Evolutionary conservation across 2,113 vertebrate species (phyloP), one percentile per base, ranked within the genome.

Genomic region (Hystrix brachyura): DNA sequence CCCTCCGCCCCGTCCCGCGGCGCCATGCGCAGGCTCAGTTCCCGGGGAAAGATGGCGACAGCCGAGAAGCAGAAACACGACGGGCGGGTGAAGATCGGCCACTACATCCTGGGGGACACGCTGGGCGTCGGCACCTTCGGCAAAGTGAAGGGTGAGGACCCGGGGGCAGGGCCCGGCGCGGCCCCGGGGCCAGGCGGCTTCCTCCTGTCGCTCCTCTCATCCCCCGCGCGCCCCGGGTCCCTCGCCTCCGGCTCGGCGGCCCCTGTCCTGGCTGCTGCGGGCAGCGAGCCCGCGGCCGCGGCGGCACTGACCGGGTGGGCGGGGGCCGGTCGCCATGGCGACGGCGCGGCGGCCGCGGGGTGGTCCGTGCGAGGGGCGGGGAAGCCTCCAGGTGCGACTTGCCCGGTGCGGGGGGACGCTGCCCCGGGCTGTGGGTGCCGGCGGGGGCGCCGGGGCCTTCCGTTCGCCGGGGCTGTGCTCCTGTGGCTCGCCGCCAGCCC

Each of bases 71-170:
- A 97, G 96, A 99, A 99, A 97, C 99, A 99, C 98, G 99, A 99
- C 98, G 99, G 99, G 98, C 99, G 99, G 97, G 99, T 99, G 93
- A 99, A 99, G 98, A 99, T 99, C 98, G 99, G 99, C 32, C 99
- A 99, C 98, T 99, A 99, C 98, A 98, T 99, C 98, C 99, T 99
- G 92, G 99, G 99, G 43, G 99, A 99, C 99, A 99, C 99, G 81
- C 99, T 99, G 90, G 99, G 99, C 98, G 99, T 99, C 97, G 99
- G 99, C 96, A 99, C 99, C 94, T 99, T 99, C 98, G 99, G 99
- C 97, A 99, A 99, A 99, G 99, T 99, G 95, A 99, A 99, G 99
- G 99, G 99, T 99, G 98, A 96, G 99, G 90, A 55, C 17, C 69
- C 46, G 38, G 10, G 69, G 92, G 53, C 76, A 8, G 32, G 5